Base-by-base conservation (phyloP, 1,140 invertebrate genomes). In the Pemphigus obesinymphae region DNA sequence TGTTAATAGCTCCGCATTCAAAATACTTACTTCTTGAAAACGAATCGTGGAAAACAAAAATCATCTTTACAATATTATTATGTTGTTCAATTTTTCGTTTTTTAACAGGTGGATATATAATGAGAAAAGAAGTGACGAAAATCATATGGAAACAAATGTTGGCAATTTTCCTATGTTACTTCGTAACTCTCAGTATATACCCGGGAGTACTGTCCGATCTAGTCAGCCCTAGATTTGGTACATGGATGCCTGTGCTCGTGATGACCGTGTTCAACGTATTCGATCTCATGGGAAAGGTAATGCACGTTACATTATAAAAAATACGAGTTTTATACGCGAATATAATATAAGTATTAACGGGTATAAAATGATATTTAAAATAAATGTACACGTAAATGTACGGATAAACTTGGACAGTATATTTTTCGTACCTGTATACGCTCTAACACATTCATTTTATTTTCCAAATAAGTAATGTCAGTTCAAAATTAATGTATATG, bases 161-260 rank as follows among this genome's bases (percentile, higher is more conserved):
- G 20, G 93, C 93, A 23, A 96, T 97, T 80, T 92, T 91, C 1
- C 86, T 95, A 37, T 94, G 94, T 20, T 97, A 97, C 85, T 94
- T 94, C 85, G 94, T 96, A 0, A 97, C 95, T 0, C 88, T 96
- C 1, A 94, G 92, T 82, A 88, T 97, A 2, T 97, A 97, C 85
- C 95, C 95, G 5, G 95, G 95, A 37, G 95, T 97, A 34, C 91
- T 94, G 82, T 95, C 94, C 0, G 95, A 97, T 87, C 92, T 97
- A 45, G 89, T 92, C 48, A 96, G 93, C 45, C 96, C 95, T 85
- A 90, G 89, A 29, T 91, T 95, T 34, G 91, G 91, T 10, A 91
- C 91, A 2, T 97, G 95, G 95, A 96, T 96, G 94, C 95, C 95
- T 0, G 94, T 97, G 3, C 89, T 96, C 20, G 88, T 97, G 40